Evolutionary conservation across 2,113 vertebrate genomes (phyloP).

Genomic region (Hydrochoerus hydrochaeris): DNA sequence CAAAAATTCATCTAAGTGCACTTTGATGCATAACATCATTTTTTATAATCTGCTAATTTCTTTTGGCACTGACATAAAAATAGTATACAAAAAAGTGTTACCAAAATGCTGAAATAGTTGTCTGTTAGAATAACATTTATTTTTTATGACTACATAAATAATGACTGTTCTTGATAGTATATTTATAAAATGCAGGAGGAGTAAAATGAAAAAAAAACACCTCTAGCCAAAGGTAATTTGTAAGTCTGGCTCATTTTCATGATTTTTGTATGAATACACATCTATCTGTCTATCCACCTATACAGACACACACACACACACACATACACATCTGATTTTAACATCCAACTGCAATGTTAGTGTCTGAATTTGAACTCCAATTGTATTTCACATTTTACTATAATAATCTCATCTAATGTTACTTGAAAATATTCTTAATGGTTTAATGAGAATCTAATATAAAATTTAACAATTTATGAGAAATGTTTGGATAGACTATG

Average conservation of each 20-base stretch:
- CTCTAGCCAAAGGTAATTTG: background rate
- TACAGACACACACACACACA: background rate
- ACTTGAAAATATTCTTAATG: constrained; percentile 36
- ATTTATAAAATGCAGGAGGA: constrained; percentile 11
- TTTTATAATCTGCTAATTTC: background rate
- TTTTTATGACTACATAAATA: constrained; percentile 39
- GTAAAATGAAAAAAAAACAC: background rate
- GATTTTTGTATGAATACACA: background rate
- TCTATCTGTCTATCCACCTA: too few relatives aligned
- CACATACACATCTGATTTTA: constrained; percentile 10
- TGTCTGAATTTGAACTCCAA: constrained; percentile 23
- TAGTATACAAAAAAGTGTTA: background rate
- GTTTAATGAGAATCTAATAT: background rate
- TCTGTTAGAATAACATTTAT: background rate
- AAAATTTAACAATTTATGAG: constrained; percentile 2
- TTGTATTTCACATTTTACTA: background rate
- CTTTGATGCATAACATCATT: constrained; percentile 7
- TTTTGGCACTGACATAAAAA: background rate
- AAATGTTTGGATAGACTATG: background rate
- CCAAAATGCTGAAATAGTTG: background rate
- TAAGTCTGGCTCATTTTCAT: constrained; percentile 34
- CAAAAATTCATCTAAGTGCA: background rate
- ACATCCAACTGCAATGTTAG: constrained; percentile 45
- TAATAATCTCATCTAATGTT: background rate
- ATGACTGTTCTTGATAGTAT: background rate